Base-by-base conservation (phyloP, 2,888 invertebrate species). In the Lasioglossum pauxillum region DNA sequence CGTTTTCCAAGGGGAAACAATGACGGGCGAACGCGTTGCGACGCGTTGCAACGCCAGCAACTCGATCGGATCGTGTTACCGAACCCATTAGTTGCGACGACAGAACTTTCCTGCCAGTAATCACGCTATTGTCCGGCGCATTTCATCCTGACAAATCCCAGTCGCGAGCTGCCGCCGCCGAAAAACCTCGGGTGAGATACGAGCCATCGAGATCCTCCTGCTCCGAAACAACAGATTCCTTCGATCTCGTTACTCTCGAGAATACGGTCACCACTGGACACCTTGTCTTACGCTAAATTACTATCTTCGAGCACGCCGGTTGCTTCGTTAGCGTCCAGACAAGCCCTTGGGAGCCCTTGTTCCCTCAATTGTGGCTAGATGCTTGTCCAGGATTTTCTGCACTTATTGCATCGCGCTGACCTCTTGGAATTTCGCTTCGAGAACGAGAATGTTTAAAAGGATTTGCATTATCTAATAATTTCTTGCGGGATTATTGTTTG, bases 51-150 rank as follows among this genome's bases (percentile, higher is more conserved):
- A 74, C 60, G 75, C 44, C 46, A 44, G 73, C 71, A 76, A 78
- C 78, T 86, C 80, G 41, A 86, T 86, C 78, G 80, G 69, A 67
- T 75, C 80, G 78, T 78, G 84, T 86, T 81, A 85, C 75, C 78
- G 75, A 38, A 78, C 41, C 75, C 84, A 86, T 81, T 84, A 84
- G 80, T 86, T 67, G 71, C 14, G 38, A 72, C 71, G 71, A 38
- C 75, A 75, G 46, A 76, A 81, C 80, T 81, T 84, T 78, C 27
- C 75, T 75, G 67, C 69, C 74, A 67, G 74, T 80, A 77, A 85
- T 85, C 75, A 77, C 84, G 60, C 53, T 80, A 77, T 75, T 86
- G 80, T 84, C 53, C 73, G 72, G 80, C 78, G 75, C 80, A 75
- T 78, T 72, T 80, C 49, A 60, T 27, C 71, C 41, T 60, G 80